These are phyloP conservation scores for Asobara japonica DNA, from an alignment of 1,140 invertebrate genomes.

Conservation along the genomic window DNA sequence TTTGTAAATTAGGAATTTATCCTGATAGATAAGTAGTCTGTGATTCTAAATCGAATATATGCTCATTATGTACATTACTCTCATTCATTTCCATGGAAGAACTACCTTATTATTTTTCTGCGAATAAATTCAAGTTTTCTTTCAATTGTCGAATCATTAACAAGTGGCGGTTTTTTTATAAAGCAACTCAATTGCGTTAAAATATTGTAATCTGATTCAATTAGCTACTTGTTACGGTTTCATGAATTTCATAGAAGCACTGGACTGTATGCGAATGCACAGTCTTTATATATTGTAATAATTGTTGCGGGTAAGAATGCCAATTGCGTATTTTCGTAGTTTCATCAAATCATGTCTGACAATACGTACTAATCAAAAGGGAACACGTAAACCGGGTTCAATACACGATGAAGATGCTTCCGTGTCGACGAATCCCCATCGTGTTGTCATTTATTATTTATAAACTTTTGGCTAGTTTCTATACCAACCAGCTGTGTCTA, in stretches of 20 bases:
- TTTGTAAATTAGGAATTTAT: too few relatives aligned
- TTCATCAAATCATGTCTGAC: not conserved
- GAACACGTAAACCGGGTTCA: slow-evolving; percentile 6
- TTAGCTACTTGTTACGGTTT: not conserved
- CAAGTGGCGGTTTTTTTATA: not conserved
- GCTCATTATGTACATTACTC: too few relatives aligned
- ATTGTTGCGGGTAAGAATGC: not conserved
- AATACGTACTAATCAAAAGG: not conserved
- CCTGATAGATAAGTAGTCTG: too few relatives aligned
- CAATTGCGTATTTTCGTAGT: not conserved
- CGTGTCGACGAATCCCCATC: not conserved
- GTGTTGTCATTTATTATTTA: not conserved
- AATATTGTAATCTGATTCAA: not conserved
- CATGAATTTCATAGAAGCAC: not conserved
- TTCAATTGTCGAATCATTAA: not conserved
- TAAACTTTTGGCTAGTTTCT: not conserved
- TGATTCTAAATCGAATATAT: too few relatives aligned
- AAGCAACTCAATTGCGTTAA: not conserved
- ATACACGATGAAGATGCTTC: not conserved
- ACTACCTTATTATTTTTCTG: not conserved
- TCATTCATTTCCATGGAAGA: too few relatives aligned
- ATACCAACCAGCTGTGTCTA: not conserved
- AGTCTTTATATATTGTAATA: too few relatives aligned
- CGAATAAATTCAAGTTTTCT: not conserved
- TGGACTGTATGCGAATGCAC: not conserved